Evolutionary conservation across 2,797 vertebrate genomes (phyloP).

Genomic region (Xiphorhynchus erythropygius): DNA sequence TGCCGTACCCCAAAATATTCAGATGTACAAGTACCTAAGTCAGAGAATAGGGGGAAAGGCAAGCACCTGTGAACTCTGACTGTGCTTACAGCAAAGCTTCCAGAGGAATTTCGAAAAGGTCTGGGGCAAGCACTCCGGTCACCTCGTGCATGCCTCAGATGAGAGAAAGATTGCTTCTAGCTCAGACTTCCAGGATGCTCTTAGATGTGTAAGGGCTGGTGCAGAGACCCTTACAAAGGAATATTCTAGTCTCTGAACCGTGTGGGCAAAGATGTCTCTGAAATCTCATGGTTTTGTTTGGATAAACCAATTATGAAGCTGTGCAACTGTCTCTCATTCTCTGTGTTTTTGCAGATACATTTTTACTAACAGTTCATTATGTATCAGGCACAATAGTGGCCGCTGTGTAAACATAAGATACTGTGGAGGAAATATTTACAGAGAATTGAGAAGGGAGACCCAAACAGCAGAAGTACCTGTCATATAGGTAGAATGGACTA

Average conservation of each 20-base stretch:
- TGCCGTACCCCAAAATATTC: not conserved
- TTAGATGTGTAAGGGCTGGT: too few species aligned
- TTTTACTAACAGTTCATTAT: not conserved
- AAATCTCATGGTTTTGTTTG: not conserved
- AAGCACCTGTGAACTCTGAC: not conserved
- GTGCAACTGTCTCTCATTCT: not conserved
- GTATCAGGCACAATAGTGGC: not conserved
- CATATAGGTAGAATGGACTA: not conserved
- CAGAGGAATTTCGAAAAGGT: not conserved
- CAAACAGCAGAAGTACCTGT: not conserved
- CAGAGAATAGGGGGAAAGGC: not conserved
- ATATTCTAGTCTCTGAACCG: rapidly evolving
- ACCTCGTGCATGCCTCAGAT: rapidly evolving
- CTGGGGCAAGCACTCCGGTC: not conserved
- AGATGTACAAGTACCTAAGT: too few species aligned
- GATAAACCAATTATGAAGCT: not conserved
- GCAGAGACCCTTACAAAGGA: too few species aligned
- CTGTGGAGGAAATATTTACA: not conserved
- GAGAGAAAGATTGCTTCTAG: not conserved
- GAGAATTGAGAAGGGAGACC: not conserved
- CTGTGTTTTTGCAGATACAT: not conserved
- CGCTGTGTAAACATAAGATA: not conserved
- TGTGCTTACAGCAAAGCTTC: not conserved
- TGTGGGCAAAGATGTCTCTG: not conserved
- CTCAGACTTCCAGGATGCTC: not conserved